Base-by-base conservation (phyloP, 2,888 invertebrate genomes). In the Unio delphinus region DNA sequence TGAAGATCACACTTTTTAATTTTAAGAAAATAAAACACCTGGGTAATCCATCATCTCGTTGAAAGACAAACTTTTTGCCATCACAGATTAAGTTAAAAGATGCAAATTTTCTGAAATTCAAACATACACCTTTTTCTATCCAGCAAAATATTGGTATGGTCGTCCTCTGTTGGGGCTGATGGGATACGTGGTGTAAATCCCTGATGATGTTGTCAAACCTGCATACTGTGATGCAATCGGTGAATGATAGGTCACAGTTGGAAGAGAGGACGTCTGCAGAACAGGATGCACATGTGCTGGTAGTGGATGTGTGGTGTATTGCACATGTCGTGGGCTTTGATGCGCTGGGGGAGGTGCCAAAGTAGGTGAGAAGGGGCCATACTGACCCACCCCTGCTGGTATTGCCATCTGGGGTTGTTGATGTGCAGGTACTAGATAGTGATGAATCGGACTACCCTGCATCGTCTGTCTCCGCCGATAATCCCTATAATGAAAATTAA, bases 271-370 rank as follows among this genome's bases (percentile, higher is more conserved):
- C 17, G 86, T 82, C 79, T 84, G 87, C 55, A 88, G 78, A 63
- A 88, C 83, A 7, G 88, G 87, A 74, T 88, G 95, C 90, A 95
- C 93, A 89, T 95, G 95, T 15, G 95, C 95, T 74, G 95, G 95
- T 84, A 95, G 90, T 62, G 95, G 95, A 90, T 95, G 95, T 65
- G 93, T 92, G 74, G 94, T 92, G 90, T 82, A 88, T 83, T 93
- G 91, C 75, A 88, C 83, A 65, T 89, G 87, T 34, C 94, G 91
- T 66, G 94, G 94, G 85, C 93, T 93, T 82, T 94, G 94, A 78
- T 90, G 96, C 28, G 96, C 95, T 64, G 95, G 94, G 17, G 96
- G 95, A 64, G 95, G 95, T 59, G 95, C 93, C 81, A 93, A 92
- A 64, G 83, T 78, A 61, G 89, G 84, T 65, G 88, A 84, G 72